These are phyloP conservation scores for Megalops cyprinoides DNA, from an alignment of 2,797 vertebrate species.

Conservation along the genomic window DNA sequence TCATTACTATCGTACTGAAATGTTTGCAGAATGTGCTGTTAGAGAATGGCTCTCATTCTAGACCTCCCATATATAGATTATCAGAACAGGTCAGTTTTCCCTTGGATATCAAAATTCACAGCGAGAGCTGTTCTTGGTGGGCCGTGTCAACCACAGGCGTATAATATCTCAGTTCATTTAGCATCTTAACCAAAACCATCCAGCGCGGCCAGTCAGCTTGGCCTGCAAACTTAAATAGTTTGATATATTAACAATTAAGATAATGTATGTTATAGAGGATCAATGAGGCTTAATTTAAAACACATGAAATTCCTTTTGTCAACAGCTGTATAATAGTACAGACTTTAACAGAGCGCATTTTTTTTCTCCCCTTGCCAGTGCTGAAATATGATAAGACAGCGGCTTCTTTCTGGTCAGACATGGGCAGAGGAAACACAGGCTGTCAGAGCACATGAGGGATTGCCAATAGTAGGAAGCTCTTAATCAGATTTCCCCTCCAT, in stretches of 20 bases:
- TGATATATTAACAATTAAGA: constrained; percentile 21
- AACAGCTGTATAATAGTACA: constrained; percentile 16
- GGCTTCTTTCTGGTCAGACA: constrained; percentile 14
- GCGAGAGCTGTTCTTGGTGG: constrained; percentile 20
- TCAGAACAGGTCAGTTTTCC: neutral
- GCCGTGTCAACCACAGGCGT: neutral
- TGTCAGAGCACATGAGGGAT: constrained; percentile 45
- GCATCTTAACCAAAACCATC: constrained; percentile 25
- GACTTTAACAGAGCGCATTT: constrained; percentile 6
- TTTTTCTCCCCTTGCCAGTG: neutral
- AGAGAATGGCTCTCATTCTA: too few species aligned
- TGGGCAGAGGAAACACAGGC: neutral
- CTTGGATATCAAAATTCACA: constrained; percentile 15
- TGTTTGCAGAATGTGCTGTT: neutral
- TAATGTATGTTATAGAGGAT: constrained; percentile 10
- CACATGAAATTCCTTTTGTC: constrained; percentile 20
- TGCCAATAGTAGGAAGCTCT: constrained; percentile 21
- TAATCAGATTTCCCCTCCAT: constrained; percentile 24
- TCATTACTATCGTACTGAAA: neutral
- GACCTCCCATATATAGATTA: constrained; percentile 5
- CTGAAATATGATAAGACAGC: constrained; percentile 31
- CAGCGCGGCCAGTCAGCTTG: neutral
- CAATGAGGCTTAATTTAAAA: constrained; percentile 25
- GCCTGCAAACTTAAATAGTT: constrained; percentile 10
- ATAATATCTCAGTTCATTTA: constrained; percentile 23